Evolutionary conservation across 2,888 invertebrate species (phyloP).

Genomic region (Hydrotaea diabolus): DNA sequence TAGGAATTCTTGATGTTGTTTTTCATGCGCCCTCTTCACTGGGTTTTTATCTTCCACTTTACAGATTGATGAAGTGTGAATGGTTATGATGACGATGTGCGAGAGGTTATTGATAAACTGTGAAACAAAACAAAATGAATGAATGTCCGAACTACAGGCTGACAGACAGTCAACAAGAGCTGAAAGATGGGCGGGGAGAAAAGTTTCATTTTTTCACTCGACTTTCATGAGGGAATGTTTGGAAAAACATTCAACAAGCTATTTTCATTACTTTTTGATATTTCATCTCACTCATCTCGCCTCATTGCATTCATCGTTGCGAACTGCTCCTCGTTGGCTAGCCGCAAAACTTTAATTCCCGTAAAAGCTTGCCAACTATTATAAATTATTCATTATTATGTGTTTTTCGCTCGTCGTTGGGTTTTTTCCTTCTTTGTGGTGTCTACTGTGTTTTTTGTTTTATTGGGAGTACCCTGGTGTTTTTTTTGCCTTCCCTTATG

Average conservation of each 20-base stretch:
- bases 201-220: not conserved
- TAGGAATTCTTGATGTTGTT: slow-evolving; percentile 41
- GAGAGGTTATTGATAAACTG: slow-evolving; percentile 55
- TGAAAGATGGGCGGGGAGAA: no score
- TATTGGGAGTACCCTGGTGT: no score
- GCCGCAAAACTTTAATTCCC: slow-evolving; percentile 78
- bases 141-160: slow-evolving; percentile 11
- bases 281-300: not conserved
- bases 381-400: slow-evolving; percentile 79
- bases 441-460: not conserved
- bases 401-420: slow-evolving; percentile 33
- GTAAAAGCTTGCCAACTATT: slow-evolving; percentile 75
- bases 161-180: slow-evolving; percentile 1
- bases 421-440: slow-evolving; percentile 34
- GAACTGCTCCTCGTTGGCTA: slow-evolving; percentile 44
- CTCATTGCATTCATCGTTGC: not conserved
- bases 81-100: slow-evolving; percentile 52
- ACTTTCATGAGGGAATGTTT: slow-evolving; percentile 9
- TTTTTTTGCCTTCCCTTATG: slow-evolving; percentile 6
- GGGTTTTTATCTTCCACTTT: slow-evolving; percentile 55
- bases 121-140: slow-evolving; percentile 33
- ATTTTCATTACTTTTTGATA: slow-evolving; percentile 46
- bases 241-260: slow-evolving; percentile 59
- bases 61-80: slow-evolving; percentile 65
- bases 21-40: slow-evolving; percentile 18